Evolutionary conservation across 2,113 vertebrate genomes (phyloP).

Genomic region (Otolemur garnettii): DNA sequence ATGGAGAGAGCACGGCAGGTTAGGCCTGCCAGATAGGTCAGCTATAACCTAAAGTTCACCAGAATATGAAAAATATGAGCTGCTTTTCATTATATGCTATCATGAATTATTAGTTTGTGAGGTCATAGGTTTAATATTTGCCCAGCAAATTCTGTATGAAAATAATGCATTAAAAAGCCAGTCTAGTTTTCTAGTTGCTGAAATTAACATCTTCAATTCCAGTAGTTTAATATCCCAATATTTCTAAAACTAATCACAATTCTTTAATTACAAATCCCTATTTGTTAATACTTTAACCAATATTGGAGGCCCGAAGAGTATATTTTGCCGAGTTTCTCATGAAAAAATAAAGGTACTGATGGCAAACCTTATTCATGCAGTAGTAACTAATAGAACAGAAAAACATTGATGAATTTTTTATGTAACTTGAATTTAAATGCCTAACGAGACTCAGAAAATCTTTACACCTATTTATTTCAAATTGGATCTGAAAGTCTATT

Average conservation of each 20-base stretch:
- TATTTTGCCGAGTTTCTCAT: conserved; percentile 58
- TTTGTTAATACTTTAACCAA: conserved; percentile 26
- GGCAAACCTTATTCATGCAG: conserved; percentile 61
- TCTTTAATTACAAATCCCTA: conserved; percentile 40
- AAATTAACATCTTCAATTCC: conserved; percentile 54
- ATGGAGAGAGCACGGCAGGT: not conserved
- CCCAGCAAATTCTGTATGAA: not conserved
- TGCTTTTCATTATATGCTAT: not conserved
- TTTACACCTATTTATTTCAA: conserved; percentile 55
- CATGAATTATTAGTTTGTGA: not conserved
- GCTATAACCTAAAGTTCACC: not conserved
- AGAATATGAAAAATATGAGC: not conserved
- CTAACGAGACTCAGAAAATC: conserved; percentile 63
- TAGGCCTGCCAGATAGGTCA: not conserved
- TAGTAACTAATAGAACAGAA: not conserved
- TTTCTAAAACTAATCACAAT: conserved; percentile 31
- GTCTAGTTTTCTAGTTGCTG: not conserved
- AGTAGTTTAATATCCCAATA: not conserved
- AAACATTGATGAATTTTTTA: conserved; percentile 48
- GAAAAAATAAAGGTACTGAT: not conserved
- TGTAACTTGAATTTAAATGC: conserved; percentile 70
- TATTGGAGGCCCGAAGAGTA: not conserved
- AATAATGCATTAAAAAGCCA: not conserved
- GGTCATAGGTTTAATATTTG: not conserved
- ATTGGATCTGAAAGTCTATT: conserved; percentile 67